Evolutionary conservation across 2,888 invertebrate species (phyloP).

Genomic region (Pheosia tremula): DNA sequence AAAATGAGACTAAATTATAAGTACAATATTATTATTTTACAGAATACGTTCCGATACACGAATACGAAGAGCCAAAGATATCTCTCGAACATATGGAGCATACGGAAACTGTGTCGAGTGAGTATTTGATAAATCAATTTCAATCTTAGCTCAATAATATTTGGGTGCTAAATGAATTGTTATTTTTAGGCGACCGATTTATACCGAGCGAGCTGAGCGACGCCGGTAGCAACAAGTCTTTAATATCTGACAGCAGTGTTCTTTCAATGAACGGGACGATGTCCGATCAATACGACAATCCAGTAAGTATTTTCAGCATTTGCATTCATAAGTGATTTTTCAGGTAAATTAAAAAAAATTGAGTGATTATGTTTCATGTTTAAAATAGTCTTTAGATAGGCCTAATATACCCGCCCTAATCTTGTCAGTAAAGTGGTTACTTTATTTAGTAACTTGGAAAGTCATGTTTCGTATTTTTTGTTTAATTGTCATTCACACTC

Average conservation of each 20-base stretch:
- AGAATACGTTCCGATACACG: constrained; percentile 74
- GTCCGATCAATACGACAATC: constrained; percentile 71
- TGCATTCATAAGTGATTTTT: no score
- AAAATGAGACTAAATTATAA: no score
- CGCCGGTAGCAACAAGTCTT: constrained; percentile 73
- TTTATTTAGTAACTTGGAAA: no score
- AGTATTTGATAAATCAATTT: constrained; percentile 35
- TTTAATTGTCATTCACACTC: no score
- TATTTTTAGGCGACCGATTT: constrained; percentile 67
- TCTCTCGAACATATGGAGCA: constrained; percentile 69
- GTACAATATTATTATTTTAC: constrained; percentile 25
- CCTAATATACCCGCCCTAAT: no score
- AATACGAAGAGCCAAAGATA: constrained; percentile 75
- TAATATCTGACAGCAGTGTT: constrained; percentile 71
- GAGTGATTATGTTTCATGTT: no score
- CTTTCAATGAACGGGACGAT: constrained; percentile 72
- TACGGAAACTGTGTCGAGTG: constrained; percentile 73
- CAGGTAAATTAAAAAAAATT: no score
- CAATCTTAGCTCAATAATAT: background rate
- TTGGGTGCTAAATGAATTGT: background rate
- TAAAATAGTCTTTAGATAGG: no score
- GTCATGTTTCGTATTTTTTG: no score
- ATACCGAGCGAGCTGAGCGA: constrained; percentile 74
- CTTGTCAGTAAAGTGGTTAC: no score
- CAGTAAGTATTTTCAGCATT: constrained; percentile 62